Conservation (phyloP, 23 tunicate species). For the Clavelina lepadiformis region DNA sequence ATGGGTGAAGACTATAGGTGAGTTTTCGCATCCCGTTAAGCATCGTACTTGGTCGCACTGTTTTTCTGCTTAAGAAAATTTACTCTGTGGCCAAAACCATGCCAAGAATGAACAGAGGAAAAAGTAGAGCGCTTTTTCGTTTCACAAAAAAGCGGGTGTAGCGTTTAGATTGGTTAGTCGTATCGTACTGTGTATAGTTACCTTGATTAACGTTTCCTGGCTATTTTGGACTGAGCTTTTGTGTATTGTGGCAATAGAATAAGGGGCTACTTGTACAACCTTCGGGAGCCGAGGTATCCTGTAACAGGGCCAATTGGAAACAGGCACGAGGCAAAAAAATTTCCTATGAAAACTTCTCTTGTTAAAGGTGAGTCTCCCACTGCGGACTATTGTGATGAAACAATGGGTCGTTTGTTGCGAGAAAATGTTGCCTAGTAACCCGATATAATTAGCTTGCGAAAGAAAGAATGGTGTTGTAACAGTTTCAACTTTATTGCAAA, state of each 20-base stretch:
- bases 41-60: too few species aligned
- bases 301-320: constrained; percentile 79
- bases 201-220: too few species aligned
- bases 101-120: too few species aligned
- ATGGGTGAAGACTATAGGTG: constrained; percentile 54
- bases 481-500: too few species aligned
- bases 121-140: too few species aligned
- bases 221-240: neutral
- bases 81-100: too few species aligned
- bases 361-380: constrained; percentile 58
- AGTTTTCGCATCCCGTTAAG: constrained; percentile 16
- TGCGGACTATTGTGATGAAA: neutral
- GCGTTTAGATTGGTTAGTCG: too few species aligned
- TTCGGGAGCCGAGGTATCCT: constrained; percentile 71
- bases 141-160: too few species aligned
- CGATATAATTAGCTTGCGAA: neutral
- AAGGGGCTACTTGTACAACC: constrained; percentile 58
- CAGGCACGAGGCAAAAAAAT: constrained; percentile 43
- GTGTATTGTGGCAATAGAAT: constrained; percentile 25
- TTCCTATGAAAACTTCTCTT: constrained; percentile 63
- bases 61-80: too few species aligned
- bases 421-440: constrained; percentile 2
- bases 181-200: too few species aligned
- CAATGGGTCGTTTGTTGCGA: neutral
- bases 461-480: neutral